phyloP scores from a whole-genome alignment of 2,797 vertebrate species.

The Phoebastria nigripes region DNA sequence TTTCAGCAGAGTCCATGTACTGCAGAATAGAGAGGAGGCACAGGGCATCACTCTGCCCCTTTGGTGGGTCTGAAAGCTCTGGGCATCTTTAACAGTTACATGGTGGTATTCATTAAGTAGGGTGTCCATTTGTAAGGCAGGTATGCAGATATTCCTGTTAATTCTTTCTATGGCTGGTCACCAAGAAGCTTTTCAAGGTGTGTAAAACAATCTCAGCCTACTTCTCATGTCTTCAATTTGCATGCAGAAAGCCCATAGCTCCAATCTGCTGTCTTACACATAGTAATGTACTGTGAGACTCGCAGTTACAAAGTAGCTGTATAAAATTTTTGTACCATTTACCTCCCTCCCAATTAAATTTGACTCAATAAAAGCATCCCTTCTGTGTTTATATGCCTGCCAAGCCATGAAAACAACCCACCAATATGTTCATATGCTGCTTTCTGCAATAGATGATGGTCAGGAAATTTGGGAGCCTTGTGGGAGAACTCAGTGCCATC shows the following conservation, averaged over 20 bases:
- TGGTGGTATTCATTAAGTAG: background rate
- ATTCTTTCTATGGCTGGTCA: background rate
- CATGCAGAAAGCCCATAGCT: background rate
- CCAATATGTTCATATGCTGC: background rate
- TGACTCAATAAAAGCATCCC: background rate
- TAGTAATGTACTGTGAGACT: background rate
- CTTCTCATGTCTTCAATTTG: background rate
- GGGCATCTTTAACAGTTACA: background rate
- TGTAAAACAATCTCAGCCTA: background rate
- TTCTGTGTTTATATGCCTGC: background rate
- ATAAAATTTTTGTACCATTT: background rate
- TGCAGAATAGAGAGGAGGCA: background rate
- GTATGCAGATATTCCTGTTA: background rate
- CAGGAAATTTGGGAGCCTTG: background rate
- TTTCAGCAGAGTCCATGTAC: accelerated
- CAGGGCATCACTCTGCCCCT: background rate
- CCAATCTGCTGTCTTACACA: background rate
- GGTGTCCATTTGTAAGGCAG: background rate
- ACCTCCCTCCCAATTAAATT: background rate
- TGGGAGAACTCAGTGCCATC: background rate
- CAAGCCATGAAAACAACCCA: background rate
- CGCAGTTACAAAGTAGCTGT: background rate
- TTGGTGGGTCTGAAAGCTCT: background rate
- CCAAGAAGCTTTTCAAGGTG: background rate
- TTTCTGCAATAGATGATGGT: background rate